Evolutionary conservation across 2,888 invertebrate species (phyloP).

Genomic region (Acanthosepion esculentum): DNA sequence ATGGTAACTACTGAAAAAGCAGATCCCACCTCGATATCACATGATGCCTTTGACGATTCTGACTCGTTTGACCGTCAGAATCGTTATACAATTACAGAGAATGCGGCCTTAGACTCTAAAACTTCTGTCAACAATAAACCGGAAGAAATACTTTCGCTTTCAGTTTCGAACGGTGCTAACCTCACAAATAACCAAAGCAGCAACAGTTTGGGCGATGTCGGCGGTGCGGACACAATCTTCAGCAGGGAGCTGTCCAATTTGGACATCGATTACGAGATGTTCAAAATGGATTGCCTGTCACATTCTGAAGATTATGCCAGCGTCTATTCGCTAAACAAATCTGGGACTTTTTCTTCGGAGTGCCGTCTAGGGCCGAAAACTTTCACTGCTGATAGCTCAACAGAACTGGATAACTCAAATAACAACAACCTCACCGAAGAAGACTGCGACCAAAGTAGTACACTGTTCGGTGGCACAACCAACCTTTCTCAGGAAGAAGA

Average conservation of each 20-base stretch:
- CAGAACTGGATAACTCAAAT: neutral
- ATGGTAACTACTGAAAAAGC: neutral
- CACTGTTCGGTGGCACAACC: neutral
- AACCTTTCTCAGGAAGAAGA: conserved; percentile 38
- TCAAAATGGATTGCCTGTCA: conserved; percentile 36
- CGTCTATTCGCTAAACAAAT: conserved; percentile 34
- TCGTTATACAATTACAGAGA: neutral
- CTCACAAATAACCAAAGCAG: neutral
- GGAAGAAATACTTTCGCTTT: neutral
- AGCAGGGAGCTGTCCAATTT: neutral
- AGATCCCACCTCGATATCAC: neutral
- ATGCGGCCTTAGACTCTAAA: neutral
- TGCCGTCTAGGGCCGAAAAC: neutral
- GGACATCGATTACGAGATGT: conserved; percentile 33
- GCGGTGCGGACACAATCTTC: neutral
- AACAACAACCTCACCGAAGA: neutral
- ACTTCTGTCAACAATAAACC: neutral
- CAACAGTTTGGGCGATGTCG: neutral
- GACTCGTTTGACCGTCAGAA: neutral
- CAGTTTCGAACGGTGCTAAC: conserved; percentile 12
- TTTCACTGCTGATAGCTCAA: neutral
- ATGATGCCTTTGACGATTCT: neutral
- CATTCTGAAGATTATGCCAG: conserved; percentile 47
- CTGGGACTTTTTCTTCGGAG: neutral
- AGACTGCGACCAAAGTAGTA: conserved; percentile 10